phyloP scores from a whole-genome alignment of 2,888 invertebrate species.

The Nephrotoma guestfalica region DNA sequence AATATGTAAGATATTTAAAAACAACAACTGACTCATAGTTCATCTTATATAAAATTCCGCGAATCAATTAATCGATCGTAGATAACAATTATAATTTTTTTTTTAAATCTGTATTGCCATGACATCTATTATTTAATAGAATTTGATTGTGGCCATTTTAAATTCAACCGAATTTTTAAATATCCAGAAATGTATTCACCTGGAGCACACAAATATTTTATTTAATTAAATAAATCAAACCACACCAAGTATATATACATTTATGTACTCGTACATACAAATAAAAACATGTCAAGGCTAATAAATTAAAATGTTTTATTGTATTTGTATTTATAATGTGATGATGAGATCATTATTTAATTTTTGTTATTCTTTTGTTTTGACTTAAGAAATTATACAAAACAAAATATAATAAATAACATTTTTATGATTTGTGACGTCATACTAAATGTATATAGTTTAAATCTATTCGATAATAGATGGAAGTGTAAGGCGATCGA shows the following conservation, averaged over 20 bases:
- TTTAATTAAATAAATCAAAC: background rate
- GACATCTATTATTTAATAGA: background rate
- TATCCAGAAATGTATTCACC: background rate
- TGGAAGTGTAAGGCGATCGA: background rate
- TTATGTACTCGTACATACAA: background rate
- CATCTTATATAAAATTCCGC: background rate
- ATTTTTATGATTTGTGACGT: background rate
- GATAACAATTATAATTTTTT: background rate
- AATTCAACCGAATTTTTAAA: background rate
- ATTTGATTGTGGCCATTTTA: background rate
- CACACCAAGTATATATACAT: background rate
- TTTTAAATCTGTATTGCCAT: background rate
- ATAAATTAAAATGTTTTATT: background rate
- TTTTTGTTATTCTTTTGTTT: background rate
- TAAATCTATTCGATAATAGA: background rate
- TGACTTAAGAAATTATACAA: background rate
- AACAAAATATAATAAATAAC: background rate
- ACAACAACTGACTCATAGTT: background rate
- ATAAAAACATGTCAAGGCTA: background rate
- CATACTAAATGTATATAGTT: background rate
- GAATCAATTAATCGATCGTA: background rate
- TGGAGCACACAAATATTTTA: background rate
- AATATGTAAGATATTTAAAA: background rate
- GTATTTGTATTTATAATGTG: background rate
- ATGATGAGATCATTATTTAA: background rate